phyloP scores from a whole-genome alignment of 2,888 invertebrate genomes.

The Sarcophaga subvicina region DNA sequence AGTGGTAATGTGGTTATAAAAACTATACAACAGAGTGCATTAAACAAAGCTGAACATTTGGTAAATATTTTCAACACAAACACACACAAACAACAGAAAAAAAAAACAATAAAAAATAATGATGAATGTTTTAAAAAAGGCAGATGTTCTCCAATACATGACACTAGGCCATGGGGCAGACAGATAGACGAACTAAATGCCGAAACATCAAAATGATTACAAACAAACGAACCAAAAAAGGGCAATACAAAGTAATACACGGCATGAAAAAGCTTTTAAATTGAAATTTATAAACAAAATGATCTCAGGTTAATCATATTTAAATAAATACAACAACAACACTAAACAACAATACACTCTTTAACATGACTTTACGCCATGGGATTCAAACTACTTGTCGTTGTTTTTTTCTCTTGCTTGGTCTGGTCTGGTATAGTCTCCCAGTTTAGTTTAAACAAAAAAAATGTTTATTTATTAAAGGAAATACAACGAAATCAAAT shows the following conservation, averaged over 20 bases:
- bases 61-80: background rate
- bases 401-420: no score
- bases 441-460: conserved; percentile 13
- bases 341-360: background rate
- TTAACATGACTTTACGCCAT: background rate
- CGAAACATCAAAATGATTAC: background rate
- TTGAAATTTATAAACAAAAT: conserved; percentile 42
- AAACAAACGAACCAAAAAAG: background rate
- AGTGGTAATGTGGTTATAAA: no score
- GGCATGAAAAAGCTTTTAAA: conserved; percentile 20
- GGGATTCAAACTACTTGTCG: no score
- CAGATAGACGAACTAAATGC: background rate
- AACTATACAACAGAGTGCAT: no score
- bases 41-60: no score
- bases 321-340: conserved; percentile 6
- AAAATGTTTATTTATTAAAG: conserved; percentile 15
- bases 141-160: conserved; percentile 63
- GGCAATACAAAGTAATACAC: no score
- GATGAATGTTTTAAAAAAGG: conserved; percentile 12
- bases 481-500: conserved; percentile 28
- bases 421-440: no score
- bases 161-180: conserved; percentile 19
- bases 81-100: background rate
- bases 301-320: conserved; percentile 54
- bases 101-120: conserved; percentile 16